Evolutionary conservation across 2,888 invertebrate genomes (phyloP), one percentile per base, ranked within the genome.

Genomic region (Dynastes tityus): DNA sequence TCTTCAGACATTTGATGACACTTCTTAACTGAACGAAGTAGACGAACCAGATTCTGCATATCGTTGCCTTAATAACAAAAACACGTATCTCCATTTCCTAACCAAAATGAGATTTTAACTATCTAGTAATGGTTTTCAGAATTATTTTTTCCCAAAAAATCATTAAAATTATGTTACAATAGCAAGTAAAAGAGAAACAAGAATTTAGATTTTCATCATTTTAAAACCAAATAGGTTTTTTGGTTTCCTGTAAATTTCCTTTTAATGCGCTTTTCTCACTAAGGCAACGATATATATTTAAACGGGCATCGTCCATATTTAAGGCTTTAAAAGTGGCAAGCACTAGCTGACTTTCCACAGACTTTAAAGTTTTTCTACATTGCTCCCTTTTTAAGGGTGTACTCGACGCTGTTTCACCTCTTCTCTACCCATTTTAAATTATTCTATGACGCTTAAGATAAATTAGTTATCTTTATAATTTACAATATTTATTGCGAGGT

Each of bases 11-110:
- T 16, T 55, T 16, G 16, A n/a, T 70, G 89, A 87, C 86, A 89
- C 91, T 79, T 91, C 90, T 27, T 78, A 65, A 53, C 27, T 63
- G 11, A 71, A n/a, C 8, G 64, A 71, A 37, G 13, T 13, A 16
- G 71, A 73, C 40, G 73, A 73, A 53, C 6, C 73, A 40, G 73
- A 73, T 45, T 22, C 73, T 73, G 73, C 73, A n/a, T 40, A 22
- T 22, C 22, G 22, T 22, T 22, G 22, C 22, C 22, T 22, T 22
- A 22, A 0, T 22, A 22, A 22, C 0, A 22, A 22, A 22, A 22
- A 22, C 22, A 22, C 22, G 1, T 22, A 22, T 0, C 22, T 22
- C 22, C 22, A 22, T 22, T 22, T 22, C 0, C 22, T 22, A 22
- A 22, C 22, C 22, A 22, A 22, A 22, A 22, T 22, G 22, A 22